These are phyloP conservation scores for Antennarius striatus DNA, from an alignment of 2,113 vertebrate species.

Conservation along the genomic window DNA sequence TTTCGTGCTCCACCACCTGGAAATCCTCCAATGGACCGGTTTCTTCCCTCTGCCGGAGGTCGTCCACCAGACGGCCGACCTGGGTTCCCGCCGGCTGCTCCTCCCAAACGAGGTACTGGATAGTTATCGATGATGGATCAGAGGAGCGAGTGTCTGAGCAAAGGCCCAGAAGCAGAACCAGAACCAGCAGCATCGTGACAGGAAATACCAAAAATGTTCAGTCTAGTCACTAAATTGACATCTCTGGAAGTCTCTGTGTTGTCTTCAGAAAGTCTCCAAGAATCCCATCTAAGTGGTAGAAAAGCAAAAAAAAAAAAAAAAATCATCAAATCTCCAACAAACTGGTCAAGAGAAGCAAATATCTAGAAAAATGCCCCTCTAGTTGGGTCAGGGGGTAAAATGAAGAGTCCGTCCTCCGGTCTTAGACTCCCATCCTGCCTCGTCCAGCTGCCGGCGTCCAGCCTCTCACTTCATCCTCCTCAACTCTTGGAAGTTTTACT, in stretches of 20 bases:
- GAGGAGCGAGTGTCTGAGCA: conserved; percentile 31
- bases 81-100: conserved; percentile 84
- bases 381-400: conserved; percentile 9
- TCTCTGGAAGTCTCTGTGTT: conserved; percentile 3
- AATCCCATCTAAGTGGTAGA: neutral
- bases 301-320: neutral
- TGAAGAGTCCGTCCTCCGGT: conserved; percentile 16
- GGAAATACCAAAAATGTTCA: conserved; percentile 10
- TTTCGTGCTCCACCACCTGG: conserved; percentile 84
- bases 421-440: conserved; percentile 50
- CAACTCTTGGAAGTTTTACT: conserved; percentile 50
- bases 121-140: conserved; percentile 52
- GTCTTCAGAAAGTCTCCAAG: neutral
- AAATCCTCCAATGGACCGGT: conserved; percentile 74
- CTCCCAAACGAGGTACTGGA: conserved; percentile 85
- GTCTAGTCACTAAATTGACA: conserved; percentile 35
- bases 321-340: neutral
- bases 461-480: conserved; percentile 56
- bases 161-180: conserved; percentile 62
- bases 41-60: conserved; percentile 78
- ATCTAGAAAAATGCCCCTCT: neutral
- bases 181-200: conserved; percentile 69
- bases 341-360: conserved; percentile 6
- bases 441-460: conserved; percentile 62
- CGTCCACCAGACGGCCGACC: conserved; percentile 84